Evolutionary conservation across 2,888 invertebrate genomes (phyloP), one percentile per base, ranked within the genome.

Genomic region (Xylophagus ater): DNA sequence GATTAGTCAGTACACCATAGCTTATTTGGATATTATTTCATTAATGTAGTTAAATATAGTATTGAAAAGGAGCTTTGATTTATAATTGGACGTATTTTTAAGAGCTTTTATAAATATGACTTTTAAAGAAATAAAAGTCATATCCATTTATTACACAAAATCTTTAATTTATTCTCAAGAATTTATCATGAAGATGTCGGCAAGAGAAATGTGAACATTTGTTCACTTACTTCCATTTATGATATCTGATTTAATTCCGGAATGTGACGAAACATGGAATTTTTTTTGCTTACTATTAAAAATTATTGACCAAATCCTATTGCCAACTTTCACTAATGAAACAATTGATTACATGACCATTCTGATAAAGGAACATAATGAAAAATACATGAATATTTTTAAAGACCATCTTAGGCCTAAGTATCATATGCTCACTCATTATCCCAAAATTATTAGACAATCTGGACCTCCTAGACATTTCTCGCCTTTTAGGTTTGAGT

Each of bases 101-200:
- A n/a, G n/a, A n/a, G n/a, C n/a, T n/a, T n/a, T n/a, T n/a, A n/a
- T n/a, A n/a, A n/a, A n/a, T n/a, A n/a, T n/a, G n/a, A n/a, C n/a
- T n/a, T n/a, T n/a, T n/a, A n/a, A n/a, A n/a, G n/a, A n/a, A n/a
- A n/a, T n/a, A n/a, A n/a, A n/a, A n/a, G n/a, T n/a, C n/a, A n/a
- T n/a, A n/a, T n/a, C n/a, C n/a, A n/a, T n/a, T n/a, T n/a, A n/a
- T n/a, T n/a, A n/a, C n/a, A n/a, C n/a, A n/a, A n/a, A n/a, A n/a
- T n/a, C n/a, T n/a, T n/a, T n/a, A n/a, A n/a, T n/a, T n/a, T n/a
- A n/a, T n/a, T n/a, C n/a, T n/a, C n/a, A n/a, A n/a, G n/a, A n/a
- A n/a, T n/a, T n/a, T 19, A 41, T 33, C 20, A 41, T 46, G 13
- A 38, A 43, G 39, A 46, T 43, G 41, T 38, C 44, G 26, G 40